Conservation (phyloP, 2,888 invertebrate species). For the Ophonus ardosiacus region DNA sequence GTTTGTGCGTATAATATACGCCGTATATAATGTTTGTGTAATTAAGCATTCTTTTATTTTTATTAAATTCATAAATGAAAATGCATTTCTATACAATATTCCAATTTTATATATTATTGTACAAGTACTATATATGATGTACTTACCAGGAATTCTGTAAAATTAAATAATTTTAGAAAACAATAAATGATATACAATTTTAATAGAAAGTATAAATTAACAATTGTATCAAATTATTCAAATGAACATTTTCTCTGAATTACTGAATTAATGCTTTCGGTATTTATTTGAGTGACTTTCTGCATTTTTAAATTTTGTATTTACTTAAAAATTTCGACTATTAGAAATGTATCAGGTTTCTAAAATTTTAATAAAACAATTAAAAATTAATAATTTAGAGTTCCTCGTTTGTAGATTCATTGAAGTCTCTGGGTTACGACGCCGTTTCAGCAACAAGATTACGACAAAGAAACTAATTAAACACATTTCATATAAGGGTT, state of each 20-base stretch:
- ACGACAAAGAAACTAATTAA: too few relatives aligned
- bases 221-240: conserved; percentile 28
- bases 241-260: conserved; percentile 25
- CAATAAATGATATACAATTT: conserved; percentile 13
- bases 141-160: background rate
- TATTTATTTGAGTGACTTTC: background rate
- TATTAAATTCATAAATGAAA: background rate
- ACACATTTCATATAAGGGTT: too few relatives aligned
- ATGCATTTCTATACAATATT: background rate
- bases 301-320: background rate
- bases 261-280: background rate
- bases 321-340: background rate
- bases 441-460: too few relatives aligned
- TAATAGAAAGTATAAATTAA: conserved; percentile 14
- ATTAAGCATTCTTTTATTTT: too few relatives aligned
- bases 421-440: too few relatives aligned
- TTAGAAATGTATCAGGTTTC: background rate
- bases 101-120: background rate
- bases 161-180: conserved; percentile 11
- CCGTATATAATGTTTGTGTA: too few relatives aligned
- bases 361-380: background rate
- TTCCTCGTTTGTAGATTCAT: too few relatives aligned
- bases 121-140: background rate
- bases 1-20: too few relatives aligned
- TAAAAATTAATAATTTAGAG: too few relatives aligned